These are phyloP conservation scores for Kradibia gibbosae DNA, from an alignment of 1,140 invertebrate genomes.

Conservation along the genomic window DNA sequence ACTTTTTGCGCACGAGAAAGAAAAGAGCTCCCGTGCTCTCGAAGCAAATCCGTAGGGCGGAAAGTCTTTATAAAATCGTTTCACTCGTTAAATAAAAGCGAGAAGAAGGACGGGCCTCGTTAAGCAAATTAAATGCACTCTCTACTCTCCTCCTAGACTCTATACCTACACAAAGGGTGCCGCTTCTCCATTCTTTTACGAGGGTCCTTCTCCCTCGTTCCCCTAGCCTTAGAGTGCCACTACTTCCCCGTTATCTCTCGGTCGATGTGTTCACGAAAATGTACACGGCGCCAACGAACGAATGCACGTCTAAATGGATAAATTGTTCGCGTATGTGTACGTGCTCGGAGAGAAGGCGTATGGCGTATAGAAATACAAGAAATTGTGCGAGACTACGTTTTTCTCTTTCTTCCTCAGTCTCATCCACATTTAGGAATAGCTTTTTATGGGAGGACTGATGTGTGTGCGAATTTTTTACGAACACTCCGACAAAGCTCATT, in stretches of 20 bases:
- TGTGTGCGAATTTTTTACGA: constrained; percentile 13
- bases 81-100: constrained; percentile 59
- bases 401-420: background rate
- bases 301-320: constrained; percentile 9
- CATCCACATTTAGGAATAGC: background rate
- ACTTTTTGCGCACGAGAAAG: constrained; percentile 31
- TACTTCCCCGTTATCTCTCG: constrained; percentile 44
- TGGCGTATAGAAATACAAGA: constrained; percentile 13
- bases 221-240: background rate
- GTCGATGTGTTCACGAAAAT: background rate
- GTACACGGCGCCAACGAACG: constrained; percentile 20
- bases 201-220: background rate
- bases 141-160: constrained; percentile 12
- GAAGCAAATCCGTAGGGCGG: constrained; percentile 58
- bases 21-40: background rate
- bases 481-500: background rate
- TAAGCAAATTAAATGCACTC: constrained; percentile 64
- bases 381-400: background rate
- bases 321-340: constrained; percentile 19
- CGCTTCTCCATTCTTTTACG: constrained; percentile 26
- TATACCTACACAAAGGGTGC: background rate
- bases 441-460: background rate
- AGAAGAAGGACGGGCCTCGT: constrained; percentile 59
- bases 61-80: constrained; percentile 57
- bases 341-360: background rate